Conservation (phyloP, 2,113 vertebrate genomes). For the Mohoua ochrocephala region DNA sequence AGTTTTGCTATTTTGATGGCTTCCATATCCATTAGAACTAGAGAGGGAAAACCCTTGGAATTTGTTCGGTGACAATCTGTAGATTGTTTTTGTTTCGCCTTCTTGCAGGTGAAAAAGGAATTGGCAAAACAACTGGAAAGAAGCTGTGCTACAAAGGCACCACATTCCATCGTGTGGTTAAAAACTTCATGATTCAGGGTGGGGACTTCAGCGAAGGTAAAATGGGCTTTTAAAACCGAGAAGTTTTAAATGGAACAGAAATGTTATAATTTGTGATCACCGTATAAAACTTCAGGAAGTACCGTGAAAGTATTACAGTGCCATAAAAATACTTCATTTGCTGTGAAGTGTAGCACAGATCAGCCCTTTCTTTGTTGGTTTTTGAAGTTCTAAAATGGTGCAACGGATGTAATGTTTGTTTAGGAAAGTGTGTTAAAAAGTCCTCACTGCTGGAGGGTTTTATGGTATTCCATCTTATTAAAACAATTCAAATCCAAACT, state of each 20-base stretch:
- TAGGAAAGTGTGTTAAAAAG: neutral
- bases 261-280: fast-evolving
- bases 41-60: neutral
- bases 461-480: neutral
- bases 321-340: neutral
- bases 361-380: neutral
- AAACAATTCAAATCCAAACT: neutral
- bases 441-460: neutral
- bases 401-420: neutral
- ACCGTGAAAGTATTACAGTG: fast-evolving
- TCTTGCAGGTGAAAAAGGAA: constrained; percentile 88
- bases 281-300: neutral
- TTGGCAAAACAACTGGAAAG: constrained; percentile 93
- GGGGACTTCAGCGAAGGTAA: constrained; percentile 99
- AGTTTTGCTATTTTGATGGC: neutral
- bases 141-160: constrained; percentile 97
- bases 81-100: neutral
- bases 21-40: neutral
- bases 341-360: neutral
- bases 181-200: constrained; percentile 99
- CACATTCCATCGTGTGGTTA: constrained; percentile 97
- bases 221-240: neutral
- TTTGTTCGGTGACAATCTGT: neutral
- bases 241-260: neutral
- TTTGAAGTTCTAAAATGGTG: neutral